Base-by-base conservation (phyloP, 2,113 vertebrate genomes). In the Sus scrofa region DNA sequence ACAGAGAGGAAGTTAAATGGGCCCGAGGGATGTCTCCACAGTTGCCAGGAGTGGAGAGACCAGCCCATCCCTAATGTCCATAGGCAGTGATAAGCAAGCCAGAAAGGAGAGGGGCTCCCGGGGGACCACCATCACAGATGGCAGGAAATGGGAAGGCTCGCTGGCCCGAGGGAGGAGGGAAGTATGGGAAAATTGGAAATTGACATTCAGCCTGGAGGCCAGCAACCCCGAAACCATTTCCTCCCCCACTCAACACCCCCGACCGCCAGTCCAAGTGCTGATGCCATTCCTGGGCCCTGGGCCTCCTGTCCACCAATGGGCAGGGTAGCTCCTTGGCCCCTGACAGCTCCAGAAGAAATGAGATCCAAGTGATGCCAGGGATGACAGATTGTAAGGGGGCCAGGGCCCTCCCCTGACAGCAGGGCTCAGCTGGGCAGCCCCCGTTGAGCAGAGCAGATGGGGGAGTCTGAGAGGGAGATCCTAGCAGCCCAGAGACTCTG, bases 331-430 rank as follows among this genome's bases (percentile, higher is more conserved):
- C 78, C 79, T 7, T 19, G 74, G 92, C 73, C 86, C 71, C 81
- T 91, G 97, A 84, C 95, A 83, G 84, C 79, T 75, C 39, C 56
- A 13, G 56, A 26, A 67, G 96, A 96, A 96, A 95, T 6, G 26
- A 71, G 92, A 90, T 88, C 87, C 96, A 91, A 85, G 93, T n/a
- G 54, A 68, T 89, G 68, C 97, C 96, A 91, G 34, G 89, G 92
- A 96, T 94, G 97, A 94, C 97, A 97, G 97, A 95, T 84, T 94
- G 95, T 78, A 85, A 86, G 77, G 95, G 79, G 82, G 56, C 60
- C 92, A 27, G 73, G 81, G 65, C 84, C 92, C 94, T 83, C 88
- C 96, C 68, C 34, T 24, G 83, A 81, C 39, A 91, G 85, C 93
- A 93, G 91, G 85, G 92, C 94, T 93, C 78, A 79, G 93, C 88